These are phyloP conservation scores for Pandemis heparana DNA, from an alignment of 2,888 invertebrate species.

Conservation along the genomic window DNA sequence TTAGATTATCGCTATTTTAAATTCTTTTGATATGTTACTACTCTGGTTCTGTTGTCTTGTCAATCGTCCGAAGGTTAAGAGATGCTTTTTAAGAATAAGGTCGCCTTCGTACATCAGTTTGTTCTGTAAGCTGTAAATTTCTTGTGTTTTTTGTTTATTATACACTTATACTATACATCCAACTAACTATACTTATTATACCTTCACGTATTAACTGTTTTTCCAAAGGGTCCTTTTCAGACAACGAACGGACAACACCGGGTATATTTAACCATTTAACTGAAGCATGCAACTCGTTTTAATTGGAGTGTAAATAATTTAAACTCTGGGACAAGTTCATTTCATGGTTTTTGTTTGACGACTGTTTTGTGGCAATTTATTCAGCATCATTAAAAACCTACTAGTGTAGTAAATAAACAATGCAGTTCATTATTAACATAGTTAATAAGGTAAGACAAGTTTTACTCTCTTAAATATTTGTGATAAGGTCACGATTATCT, in stretches of 20 bases:
- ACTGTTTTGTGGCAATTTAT: background rate
- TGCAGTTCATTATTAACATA: background rate
- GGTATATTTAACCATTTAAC: background rate
- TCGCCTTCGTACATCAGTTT: too few relatives aligned
- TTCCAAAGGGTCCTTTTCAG: too few relatives aligned
- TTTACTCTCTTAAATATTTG: background rate
- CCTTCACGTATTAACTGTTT: too few relatives aligned
- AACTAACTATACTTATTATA: background rate
- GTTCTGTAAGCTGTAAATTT: too few relatives aligned
- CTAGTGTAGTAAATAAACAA: background rate
- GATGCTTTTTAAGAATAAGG: too few relatives aligned
- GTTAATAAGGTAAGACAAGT: background rate
- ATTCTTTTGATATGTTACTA: too few relatives aligned
- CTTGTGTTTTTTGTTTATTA: too few relatives aligned
- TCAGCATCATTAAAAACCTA: background rate
- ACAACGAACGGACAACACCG: background rate
- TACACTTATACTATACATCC: background rate
- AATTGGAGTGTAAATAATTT: background rate
- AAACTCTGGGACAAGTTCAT: background rate
- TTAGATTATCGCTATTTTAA: too few relatives aligned
- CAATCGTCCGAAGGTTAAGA: too few relatives aligned
- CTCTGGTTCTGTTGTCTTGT: too few relatives aligned
- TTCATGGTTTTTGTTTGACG: background rate
- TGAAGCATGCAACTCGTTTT: background rate
- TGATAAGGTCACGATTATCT: background rate